Evolutionary conservation across 1,140 invertebrate species (phyloP), one percentile per base, ranked within the genome.

Genomic region (Capitella teleta): DNA sequence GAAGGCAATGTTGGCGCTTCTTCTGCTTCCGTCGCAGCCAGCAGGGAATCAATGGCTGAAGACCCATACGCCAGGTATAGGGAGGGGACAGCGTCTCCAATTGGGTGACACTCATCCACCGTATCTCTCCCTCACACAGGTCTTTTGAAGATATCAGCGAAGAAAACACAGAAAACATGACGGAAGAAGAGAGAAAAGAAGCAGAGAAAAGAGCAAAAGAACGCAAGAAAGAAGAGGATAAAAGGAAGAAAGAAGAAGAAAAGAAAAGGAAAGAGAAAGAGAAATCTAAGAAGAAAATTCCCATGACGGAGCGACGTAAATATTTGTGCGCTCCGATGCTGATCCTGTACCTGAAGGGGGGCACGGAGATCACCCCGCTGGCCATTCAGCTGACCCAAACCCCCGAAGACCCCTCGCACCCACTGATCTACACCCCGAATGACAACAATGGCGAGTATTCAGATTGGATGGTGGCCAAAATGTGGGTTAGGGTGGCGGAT

Each of bases 391-490:
- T 49, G 19, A 49, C 47, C 6, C 36, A 16, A 25, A 19, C 5
- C 6, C 34, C 14, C 5, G 46, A 30, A 8, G 46, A 47, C 34
- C 25, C 26, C 6, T 10, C 38, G 8, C 12, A 41, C 23, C 38
- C 38, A 25, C 8, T 41, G 12, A 25, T 49, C 37, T 49, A 46
- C 36, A 49, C 47, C 16, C 18, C 14, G 6, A 14, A 23, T 4
- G 47, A 49, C 25, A 26, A 49, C 47, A 16, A 5, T 8, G 47
- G 47, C 5, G 16, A 14, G 14, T 49, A 42, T 24, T 49, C 47
- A 5, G 36, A 49, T 2, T 49, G 47, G 47, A 16, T 24, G 25
- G 37, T 49, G n/a, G 47, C 47, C 47, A 49, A 49, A 28, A 16
- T 49, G 37, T 49, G 47, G 47, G 47, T 49, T 3, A 14, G 47